Base-by-base conservation (phyloP, 2,888 invertebrate genomes). In the Melanargia galathea region DNA sequence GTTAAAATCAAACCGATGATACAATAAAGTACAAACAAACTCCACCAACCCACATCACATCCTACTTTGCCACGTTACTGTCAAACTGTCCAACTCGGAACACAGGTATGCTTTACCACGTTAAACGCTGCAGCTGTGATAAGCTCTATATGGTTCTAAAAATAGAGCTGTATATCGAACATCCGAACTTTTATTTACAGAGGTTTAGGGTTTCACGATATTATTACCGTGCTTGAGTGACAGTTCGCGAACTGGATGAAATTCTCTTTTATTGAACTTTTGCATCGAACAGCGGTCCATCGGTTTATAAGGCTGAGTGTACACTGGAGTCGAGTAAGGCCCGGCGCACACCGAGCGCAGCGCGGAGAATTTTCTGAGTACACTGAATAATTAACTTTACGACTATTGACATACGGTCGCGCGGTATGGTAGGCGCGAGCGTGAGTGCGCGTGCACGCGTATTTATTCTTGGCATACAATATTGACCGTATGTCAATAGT, bases 11-110 rank as follows among this genome's bases (percentile, higher is more conserved):
- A 22, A 46, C 22, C 13, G 22, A 48, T 48, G 24, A 48, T 48
- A 57, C 26, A 18, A 30, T 26, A 35, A 38, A 46, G 22, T 35
- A 33, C 46, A 58, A 58, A 48, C 35, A 58, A 56, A 56, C 56
- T 30, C 56, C 20, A 58, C 56, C 16, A n/a, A 62, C 66, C 64
- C 66, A 61, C 61, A 63, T 70, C 63, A 65, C 63, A 65, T 64
- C 45, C 58, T 58, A 59, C 60, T 69, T 63, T 62, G 52, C 67
- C 57, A 64, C 65, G 62, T 79, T 76, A 75, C 78, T 72, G 84
- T 87, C 87, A 86, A 86, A 86, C 79, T 87, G 86, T 87, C 85
- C 74, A 85, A 87, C 84, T 83, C 72, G 74, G 77, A 80, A 81
- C 80, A 70, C 81, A 84, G 81, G 82, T 84, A 81, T 66, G 64